Evolutionary conservation across 2,888 invertebrate species (phyloP).

Genomic region (Pharmacophagus antenor): DNA sequence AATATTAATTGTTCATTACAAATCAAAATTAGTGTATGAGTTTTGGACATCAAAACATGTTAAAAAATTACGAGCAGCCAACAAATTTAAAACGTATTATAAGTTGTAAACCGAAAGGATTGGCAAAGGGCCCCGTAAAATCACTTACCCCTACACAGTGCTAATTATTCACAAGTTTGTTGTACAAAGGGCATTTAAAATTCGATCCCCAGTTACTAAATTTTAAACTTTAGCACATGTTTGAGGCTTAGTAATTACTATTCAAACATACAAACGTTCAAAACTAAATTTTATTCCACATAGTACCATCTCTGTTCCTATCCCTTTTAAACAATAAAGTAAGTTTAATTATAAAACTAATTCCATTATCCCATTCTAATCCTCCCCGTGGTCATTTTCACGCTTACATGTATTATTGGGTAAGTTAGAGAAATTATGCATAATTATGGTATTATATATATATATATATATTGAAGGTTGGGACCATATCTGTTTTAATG

Average conservation of each 20-base stretch:
- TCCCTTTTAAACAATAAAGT: constrained; percentile 61
- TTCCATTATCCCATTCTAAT: constrained; percentile 54
- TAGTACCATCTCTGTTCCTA: constrained; percentile 46
- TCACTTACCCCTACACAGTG: constrained; percentile 6
- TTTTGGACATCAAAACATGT: too few relatives aligned
- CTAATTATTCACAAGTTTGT: constrained; percentile 27
- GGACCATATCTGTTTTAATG: too few relatives aligned
- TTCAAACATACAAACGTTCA: constrained; percentile 43
- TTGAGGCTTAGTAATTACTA: constrained; percentile 40
- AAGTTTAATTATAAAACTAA: constrained; percentile 65
- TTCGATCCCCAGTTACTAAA: constrained; percentile 36
- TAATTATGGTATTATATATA: not conserved
- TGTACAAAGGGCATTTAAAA: constrained; percentile 38
- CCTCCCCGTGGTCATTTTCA: constrained; percentile 26
- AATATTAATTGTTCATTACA: too few relatives aligned
- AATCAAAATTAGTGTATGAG: not conserved
- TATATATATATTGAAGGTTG: too few relatives aligned
- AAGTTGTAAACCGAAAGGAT: constrained; percentile 4
- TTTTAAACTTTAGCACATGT: constrained; percentile 39
- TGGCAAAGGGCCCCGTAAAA: constrained; percentile 5
- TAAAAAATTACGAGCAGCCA: not conserved
- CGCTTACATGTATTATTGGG: constrained; percentile 22
- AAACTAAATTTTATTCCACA: constrained; percentile 53
- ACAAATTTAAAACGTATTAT: not conserved
- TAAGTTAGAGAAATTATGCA: constrained; percentile 1